Evolutionary conservation across 2,113 vertebrate genomes (phyloP).

Genomic region (Chaetodon auriga): DNA sequence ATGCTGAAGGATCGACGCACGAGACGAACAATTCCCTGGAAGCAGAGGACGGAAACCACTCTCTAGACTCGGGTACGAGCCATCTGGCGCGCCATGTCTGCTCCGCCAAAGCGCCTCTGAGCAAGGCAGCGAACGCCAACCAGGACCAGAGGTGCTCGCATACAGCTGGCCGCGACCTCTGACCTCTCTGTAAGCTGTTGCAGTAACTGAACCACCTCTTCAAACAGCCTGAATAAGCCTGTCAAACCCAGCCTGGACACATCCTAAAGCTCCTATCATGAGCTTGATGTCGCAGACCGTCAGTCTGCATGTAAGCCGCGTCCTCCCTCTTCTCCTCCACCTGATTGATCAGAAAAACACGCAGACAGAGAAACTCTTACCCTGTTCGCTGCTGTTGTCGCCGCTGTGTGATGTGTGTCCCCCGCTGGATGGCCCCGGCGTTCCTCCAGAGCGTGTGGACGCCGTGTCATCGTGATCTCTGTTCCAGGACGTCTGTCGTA

Average conservation of each 20-base stretch:
- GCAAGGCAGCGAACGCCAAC: background rate
- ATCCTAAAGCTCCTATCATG: background rate
- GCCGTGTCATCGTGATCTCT: conserved; percentile 99
- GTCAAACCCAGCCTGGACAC: background rate
- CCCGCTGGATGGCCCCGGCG: conserved; percentile 96
- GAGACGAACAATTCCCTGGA: background rate
- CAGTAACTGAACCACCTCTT: background rate
- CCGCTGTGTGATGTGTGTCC: conserved; percentile 99
- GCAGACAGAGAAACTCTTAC: conserved; percentile 81
- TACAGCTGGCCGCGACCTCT: conserved; percentile 25
- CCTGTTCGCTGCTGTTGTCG: conserved; percentile 99
- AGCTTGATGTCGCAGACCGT: background rate
- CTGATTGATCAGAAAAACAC: background rate
- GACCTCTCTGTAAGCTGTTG: conserved; percentile 17
- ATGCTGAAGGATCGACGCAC: background rate
- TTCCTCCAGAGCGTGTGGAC: conserved; percentile 96
- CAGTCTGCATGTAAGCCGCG: background rate
- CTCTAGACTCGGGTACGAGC: background rate
- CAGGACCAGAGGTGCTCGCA: conserved; percentile 1
- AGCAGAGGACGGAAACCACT: background rate
- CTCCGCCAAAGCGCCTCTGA: background rate
- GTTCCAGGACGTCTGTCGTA: conserved; percentile 96
- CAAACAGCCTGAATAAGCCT: background rate
- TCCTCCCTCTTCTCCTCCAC: background rate
- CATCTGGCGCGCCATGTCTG: background rate